Base-by-base conservation (phyloP, 2,888 invertebrate genomes). In the Crematogaster levior region DNA sequence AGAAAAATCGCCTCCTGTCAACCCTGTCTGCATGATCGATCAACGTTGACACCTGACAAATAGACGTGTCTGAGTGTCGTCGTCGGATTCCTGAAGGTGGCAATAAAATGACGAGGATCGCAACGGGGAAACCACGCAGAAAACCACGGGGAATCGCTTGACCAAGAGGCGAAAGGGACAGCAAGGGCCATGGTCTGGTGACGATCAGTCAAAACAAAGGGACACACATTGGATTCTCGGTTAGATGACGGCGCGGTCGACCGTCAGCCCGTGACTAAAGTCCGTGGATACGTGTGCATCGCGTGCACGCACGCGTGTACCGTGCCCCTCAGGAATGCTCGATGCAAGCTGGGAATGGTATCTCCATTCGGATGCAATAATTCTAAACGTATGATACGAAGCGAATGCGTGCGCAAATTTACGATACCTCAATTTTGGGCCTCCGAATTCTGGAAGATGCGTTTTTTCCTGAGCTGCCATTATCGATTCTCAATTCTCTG, bases 201-300 rank as follows among this genome's bases (percentile, higher is more conserved):
- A 83, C 86, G 86, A 89, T 88, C 88, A 86, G 90, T 91, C 89
- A 90, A 90, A 91, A 91, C 90, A 90, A 91, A 88, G 85, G 89
- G 84, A 84, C 61, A 68, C 61, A 68, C 21, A 58, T 43, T 24
- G 60, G 61, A 21, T 40, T 40, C 70, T 65, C 56, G 65, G 68
- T 75, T 75, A 77, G 68, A 77, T 34, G 70, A 12, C 34, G 70
- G 30, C 77, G 77, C 56, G 70, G 70, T 79, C 77, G 70, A 79
- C 70, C 70, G 40, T 66, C 68, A 56, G 40, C 24, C 53, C 77
- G 77, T 77, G 53, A 77, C 77, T 77, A 68, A 68, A 79, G 77
- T 30, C 27, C 21, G 46, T 15, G 53, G 51, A 53, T 65, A 53
- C 68, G 77, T 43, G 40, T 53, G 40, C 53, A 66, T 53, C 75